Base-by-base conservation (phyloP, 1,140 invertebrate species). In the Orius insidiosus region DNA sequence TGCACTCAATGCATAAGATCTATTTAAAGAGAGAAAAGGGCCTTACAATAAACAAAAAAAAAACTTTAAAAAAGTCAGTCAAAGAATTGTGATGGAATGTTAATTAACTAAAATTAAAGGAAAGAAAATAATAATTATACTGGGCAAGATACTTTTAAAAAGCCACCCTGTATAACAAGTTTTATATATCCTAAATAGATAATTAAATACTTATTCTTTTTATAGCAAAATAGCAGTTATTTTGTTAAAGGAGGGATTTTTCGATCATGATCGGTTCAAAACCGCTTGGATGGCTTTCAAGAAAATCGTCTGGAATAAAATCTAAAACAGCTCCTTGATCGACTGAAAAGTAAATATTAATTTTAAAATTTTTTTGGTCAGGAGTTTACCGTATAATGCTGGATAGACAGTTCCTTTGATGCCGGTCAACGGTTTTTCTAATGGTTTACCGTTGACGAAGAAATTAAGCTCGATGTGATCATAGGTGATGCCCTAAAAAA, bases 401-500 rank as follows among this genome's bases (percentile, higher is more conserved):
- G 95, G 93, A 68, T 80, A 97, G 1, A 94, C 76, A 7, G 84
- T 83, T 49, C 90, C 90, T 61, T 83, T 85, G 47, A 95, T 78
- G 63, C 85, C 90, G 48, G 75, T 74, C 7, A 95, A 69, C n/a
- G 87, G 80, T 54, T 75, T 74, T 55, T 90, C 80, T 54, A 93
- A 65, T 53, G 80, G 76, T 59, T 80, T 80, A 4, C 93, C 93
- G 70, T 97, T 98, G 13, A 94, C 63, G 62, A 80, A 96, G 67
- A 98, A 96, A 62, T 92, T 95, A 24, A 98, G 65, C 60, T 97
- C 87, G 45, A 97, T 78, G 64, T 98, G 95, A 62, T 98, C 94
- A 63, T 88, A 98, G 2, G 85, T 79, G 13, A 98, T 66, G 39
- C 94, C 81, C 79, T 83, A 56, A 54, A 70, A 68, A 46, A 54